Conservation (phyloP, 2,797 vertebrate genomes). For the Florisuga fusca region DNA sequence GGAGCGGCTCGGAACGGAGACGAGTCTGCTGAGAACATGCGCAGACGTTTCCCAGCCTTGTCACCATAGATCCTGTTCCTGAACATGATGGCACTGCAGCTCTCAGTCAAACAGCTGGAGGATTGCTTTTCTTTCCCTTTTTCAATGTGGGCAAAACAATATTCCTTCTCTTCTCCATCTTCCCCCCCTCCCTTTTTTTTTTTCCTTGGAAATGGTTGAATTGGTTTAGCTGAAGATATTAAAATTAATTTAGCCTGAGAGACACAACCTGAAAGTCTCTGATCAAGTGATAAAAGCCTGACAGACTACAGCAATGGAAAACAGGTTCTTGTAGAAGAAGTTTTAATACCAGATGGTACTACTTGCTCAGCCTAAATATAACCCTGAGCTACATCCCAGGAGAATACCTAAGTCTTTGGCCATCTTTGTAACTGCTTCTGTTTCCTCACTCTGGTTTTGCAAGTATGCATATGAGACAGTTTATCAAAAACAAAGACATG, state of each 20-base stretch:
- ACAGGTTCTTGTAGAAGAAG: constrained; percentile 32
- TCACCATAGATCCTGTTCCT: neutral
- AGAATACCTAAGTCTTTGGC: constrained; percentile 14
- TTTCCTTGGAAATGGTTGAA: constrained; percentile 54
- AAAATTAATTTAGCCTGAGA: constrained; percentile 49
- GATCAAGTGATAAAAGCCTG: constrained; percentile 63
- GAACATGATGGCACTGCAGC: neutral
- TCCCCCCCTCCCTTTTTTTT: neutral
- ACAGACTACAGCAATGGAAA: constrained; percentile 39
- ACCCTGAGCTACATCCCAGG: constrained; percentile 44
- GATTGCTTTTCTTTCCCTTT: constrained; percentile 12
- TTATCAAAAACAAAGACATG: constrained; percentile 19
- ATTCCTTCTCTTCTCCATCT: constrained; percentile 20
- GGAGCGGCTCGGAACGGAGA: neutral
- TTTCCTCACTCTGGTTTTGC: constrained; percentile 44
- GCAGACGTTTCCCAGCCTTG: neutral
- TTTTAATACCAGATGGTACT: constrained; percentile 45
- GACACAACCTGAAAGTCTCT: constrained; percentile 61
- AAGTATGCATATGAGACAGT: neutral
- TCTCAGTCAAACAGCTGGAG: constrained; percentile 19
- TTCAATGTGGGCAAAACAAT: constrained; percentile 39
- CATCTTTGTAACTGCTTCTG: constrained; percentile 10
- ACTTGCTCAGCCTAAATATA: constrained; percentile 45
- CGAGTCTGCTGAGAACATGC: rapidly evolving
- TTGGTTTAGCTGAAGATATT: constrained; percentile 50